Percentiles rank a stretch among this genome's conserved stretches.
Conservation (phyloP, 2,888 invertebrate genomes). For the Lepidochitona cinerea region DNA sequence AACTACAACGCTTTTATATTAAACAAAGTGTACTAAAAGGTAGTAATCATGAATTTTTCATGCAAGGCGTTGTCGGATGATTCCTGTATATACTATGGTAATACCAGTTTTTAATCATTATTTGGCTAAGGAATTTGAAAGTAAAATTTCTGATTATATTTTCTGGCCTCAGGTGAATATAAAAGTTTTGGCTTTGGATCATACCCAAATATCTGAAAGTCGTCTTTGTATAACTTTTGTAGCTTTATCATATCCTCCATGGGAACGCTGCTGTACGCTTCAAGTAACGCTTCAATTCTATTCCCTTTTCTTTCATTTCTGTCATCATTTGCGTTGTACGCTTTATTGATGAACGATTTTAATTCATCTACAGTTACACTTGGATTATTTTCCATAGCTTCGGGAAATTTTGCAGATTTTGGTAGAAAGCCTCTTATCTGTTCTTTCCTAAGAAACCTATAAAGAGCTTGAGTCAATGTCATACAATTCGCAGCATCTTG, state of each 20-base stretch:
- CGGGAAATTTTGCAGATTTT: neutral
- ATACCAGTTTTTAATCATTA: too few species aligned
- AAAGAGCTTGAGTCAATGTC: neutral
- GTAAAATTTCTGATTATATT: too few species aligned
- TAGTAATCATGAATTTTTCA: too few species aligned
- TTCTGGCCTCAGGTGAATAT: too few species aligned
- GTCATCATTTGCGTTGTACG: neutral
- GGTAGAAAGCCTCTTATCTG: constrained; percentile 6
- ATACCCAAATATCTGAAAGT: constrained; percentile 12
- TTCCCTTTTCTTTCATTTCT: neutral
- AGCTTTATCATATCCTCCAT: neutral
- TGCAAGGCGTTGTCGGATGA: too few species aligned
- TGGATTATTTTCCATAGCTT: neutral
- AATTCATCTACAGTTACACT: neutral
- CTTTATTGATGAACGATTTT: neutral
- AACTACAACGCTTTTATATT: too few species aligned
- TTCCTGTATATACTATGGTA: too few species aligned
- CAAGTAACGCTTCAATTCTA: neutral
- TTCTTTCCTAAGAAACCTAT: neutral
- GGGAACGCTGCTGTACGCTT: constrained; percentile 6
- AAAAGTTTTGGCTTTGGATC: too few species aligned
- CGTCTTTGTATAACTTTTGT: constrained; percentile 4
- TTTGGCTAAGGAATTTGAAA: too few species aligned
- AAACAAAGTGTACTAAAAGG: too few species aligned
- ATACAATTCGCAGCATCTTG: neutral